These are phyloP conservation scores for Fundulus diaphanus DNA, from an alignment of 2,797 vertebrate genomes.

Conservation along the genomic window DNA sequence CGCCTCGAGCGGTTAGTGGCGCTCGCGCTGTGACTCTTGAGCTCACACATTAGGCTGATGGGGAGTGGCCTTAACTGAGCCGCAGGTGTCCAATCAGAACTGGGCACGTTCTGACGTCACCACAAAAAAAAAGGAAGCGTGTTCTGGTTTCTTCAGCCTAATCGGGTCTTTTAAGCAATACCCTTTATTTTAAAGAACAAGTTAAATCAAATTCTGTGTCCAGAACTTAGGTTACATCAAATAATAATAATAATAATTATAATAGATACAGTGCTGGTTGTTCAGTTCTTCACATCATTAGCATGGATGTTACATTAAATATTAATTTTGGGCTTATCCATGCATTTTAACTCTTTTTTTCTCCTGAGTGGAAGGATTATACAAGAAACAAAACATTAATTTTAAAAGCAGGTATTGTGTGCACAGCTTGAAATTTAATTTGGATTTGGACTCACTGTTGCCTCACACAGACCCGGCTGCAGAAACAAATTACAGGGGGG, in stretches of 20 bases:
- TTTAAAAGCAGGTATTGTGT: background rate
- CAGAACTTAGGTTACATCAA: background rate
- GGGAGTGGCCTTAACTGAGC: background rate
- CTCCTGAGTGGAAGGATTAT: background rate
- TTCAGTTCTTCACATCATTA: background rate
- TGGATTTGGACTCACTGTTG: too few relatives aligned
- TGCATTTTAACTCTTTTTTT: background rate
- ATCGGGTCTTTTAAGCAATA: background rate
- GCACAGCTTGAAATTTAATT: background rate
- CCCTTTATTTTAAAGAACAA: too few relatives aligned
- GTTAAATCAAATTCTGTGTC: background rate
- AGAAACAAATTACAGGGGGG: too few relatives aligned
- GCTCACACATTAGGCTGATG: background rate
- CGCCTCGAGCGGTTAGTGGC: constrained; percentile 14
- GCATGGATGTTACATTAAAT: background rate
- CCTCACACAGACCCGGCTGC: too few relatives aligned
- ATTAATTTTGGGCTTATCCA: background rate
- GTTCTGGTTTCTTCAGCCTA: background rate
- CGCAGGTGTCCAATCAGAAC: constrained; percentile 18
- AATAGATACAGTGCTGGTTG: too few relatives aligned
- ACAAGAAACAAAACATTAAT: background rate
- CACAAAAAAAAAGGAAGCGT: background rate
- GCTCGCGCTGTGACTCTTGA: constrained; percentile 13
- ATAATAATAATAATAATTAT: too few relatives aligned
- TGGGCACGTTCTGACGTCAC: background rate